phyloP scores from a whole-genome alignment of 2,797 vertebrate genomes.

The Myiotriccus ornatus region DNA sequence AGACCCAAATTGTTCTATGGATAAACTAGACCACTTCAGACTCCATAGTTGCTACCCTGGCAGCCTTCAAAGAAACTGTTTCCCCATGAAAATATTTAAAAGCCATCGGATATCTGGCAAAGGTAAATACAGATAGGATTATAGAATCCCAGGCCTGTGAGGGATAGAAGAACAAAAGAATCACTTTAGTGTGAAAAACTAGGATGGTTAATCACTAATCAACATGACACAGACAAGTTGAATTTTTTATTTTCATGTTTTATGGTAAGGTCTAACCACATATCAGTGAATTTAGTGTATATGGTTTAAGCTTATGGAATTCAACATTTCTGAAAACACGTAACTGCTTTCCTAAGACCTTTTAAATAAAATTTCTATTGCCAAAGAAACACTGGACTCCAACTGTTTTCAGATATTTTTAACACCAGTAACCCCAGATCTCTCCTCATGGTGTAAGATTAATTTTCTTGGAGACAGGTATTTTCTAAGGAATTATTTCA shows the following conservation, averaged over 20 bases:
- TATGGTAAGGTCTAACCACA: accelerated
- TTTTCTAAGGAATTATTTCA: neutral
- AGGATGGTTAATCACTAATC: neutral
- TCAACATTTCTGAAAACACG: neutral
- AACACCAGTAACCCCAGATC: neutral
- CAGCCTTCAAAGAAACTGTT: neutral
- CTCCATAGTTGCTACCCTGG: neutral
- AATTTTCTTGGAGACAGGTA: neutral
- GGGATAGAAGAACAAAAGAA: neutral
- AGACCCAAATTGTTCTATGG: neutral
- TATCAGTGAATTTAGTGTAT: neutral
- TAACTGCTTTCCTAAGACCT: neutral
- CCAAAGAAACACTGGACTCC: neutral
- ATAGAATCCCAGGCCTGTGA: neutral
- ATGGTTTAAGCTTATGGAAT: neutral
- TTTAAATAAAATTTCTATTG: neutral
- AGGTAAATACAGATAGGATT: neutral
- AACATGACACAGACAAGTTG: neutral
- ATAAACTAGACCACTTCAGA: neutral
- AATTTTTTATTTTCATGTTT: neutral
- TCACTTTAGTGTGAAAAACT: neutral
- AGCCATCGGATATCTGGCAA: neutral
- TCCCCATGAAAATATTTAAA: neutral
- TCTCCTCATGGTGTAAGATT: neutral
- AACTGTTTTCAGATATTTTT: neutral